A percentile compares a stretch with the other conserved stretches of the same genome.
Conservation (phyloP, 2,797 vertebrate species). For the Eurystomus glaucurus region DNA sequence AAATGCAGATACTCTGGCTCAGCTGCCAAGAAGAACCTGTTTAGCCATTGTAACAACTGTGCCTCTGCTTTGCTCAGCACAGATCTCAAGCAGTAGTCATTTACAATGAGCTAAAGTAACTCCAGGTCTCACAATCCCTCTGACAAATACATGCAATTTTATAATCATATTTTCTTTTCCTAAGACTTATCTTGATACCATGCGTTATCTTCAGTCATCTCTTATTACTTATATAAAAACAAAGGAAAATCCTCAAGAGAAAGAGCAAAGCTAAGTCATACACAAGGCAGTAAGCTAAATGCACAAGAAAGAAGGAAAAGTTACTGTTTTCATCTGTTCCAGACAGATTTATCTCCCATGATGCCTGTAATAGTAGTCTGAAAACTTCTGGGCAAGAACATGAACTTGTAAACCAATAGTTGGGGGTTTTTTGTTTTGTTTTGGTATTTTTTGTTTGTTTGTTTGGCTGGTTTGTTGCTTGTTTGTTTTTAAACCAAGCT, state of each 20-base stretch:
- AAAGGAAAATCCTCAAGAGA: neutral
- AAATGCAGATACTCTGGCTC: neutral
- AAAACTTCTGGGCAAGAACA: neutral
- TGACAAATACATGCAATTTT: neutral
- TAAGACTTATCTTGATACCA: neutral
- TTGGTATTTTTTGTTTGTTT: neutral
- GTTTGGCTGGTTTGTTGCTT: neutral
- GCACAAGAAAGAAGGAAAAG: neutral
- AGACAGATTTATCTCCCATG: neutral
- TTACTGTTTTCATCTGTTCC: neutral
- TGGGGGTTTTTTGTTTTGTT: neutral
- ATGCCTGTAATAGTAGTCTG: neutral
- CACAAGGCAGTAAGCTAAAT: neutral
- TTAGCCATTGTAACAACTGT: neutral
- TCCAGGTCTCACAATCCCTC: neutral
- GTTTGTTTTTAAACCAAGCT: neutral
- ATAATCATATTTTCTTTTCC: neutral
- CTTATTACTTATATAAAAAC: neutral
- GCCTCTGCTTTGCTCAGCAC: neutral
- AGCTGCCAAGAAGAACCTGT: slow-evolving; percentile 31
- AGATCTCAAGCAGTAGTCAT: neutral
- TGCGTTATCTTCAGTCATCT: neutral
- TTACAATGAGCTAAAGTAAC: neutral
- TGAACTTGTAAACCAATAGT: neutral
- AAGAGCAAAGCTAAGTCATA: neutral